Conservation (phyloP, 2,888 invertebrate genomes). For the Zygogramma bicolorata region DNA sequence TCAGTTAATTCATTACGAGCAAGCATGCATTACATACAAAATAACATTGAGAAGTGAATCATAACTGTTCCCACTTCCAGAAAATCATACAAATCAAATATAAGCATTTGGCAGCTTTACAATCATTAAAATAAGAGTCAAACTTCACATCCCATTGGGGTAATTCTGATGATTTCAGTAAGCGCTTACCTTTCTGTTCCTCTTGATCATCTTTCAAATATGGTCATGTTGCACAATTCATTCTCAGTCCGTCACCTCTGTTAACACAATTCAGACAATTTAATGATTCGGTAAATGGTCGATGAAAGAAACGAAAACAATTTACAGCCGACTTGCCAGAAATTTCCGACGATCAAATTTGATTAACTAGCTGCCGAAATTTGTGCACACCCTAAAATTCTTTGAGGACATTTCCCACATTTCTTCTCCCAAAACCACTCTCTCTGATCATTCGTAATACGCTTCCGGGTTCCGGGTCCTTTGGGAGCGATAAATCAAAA, state of each 20-base stretch:
- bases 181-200: slow-evolving; percentile 58
- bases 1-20: too few species aligned
- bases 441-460: not conserved
- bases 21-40: too few species aligned
- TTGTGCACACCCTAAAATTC: too few species aligned
- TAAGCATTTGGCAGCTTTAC: too few species aligned
- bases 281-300: not conserved
- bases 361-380: too few species aligned
- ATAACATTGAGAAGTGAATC: too few species aligned
- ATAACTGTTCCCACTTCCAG: too few species aligned
- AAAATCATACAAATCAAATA: too few species aligned
- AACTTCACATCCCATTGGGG: too few species aligned
- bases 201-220: slow-evolving; percentile 54
- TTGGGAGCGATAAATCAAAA: not conserved
- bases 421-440: not conserved
- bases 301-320: not conserved
- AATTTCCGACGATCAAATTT: too few species aligned
- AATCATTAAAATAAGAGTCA: too few species aligned
- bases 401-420: too few species aligned
- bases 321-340: not conserved
- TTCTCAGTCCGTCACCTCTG: not conserved
- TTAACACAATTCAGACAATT: not conserved
- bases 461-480: not conserved
- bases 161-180: not conserved
- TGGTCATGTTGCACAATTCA: not conserved